phyloP scores from a whole-genome alignment of 2,888 invertebrate species.

The Sinelater perroti region DNA sequence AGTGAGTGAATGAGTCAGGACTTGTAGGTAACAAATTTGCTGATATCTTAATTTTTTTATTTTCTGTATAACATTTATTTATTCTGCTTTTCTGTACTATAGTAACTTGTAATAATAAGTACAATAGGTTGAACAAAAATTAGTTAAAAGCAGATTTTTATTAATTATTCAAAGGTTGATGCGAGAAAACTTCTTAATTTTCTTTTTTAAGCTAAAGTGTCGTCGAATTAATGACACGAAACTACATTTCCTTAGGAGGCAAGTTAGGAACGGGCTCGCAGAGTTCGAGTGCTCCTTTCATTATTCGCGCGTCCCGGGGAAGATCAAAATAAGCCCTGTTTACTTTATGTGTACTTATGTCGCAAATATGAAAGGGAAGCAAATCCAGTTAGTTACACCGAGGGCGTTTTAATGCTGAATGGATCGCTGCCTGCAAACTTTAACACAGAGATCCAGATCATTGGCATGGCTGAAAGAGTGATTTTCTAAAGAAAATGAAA shows the following conservation, averaged over 20 bases:
- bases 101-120: too few species aligned
- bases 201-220: too few species aligned
- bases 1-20: too few species aligned
- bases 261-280: slow-evolving; percentile 8
- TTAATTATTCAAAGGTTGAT: too few species aligned
- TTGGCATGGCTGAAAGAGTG: slow-evolving; percentile 17
- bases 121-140: too few species aligned
- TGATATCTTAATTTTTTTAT: too few species aligned
- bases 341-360: slow-evolving; percentile 26
- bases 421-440: slow-evolving; percentile 29
- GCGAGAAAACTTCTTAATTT: too few species aligned
- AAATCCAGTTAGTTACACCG: slow-evolving; percentile 29
- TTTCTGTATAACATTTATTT: too few species aligned
- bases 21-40: too few species aligned
- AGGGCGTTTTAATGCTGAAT: slow-evolving; percentile 32
- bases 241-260: slow-evolving; percentile 18
- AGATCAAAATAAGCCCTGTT: slow-evolving; percentile 24
- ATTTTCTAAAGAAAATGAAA: slow-evolving; percentile 19
- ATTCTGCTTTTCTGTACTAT: too few species aligned
- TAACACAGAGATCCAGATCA: slow-evolving; percentile 26
- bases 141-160: too few species aligned
- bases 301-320: slow-evolving; percentile 18
- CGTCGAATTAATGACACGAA: slow-evolving; percentile 16
- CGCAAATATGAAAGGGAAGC: slow-evolving; percentile 27
- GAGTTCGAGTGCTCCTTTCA: slow-evolving; percentile 25